Percentiles rank a stretch among this genome's conserved stretches.
phyloP scores from a whole-genome alignment of 2,888 invertebrate species.

The Drosophila planitibia region DNA sequence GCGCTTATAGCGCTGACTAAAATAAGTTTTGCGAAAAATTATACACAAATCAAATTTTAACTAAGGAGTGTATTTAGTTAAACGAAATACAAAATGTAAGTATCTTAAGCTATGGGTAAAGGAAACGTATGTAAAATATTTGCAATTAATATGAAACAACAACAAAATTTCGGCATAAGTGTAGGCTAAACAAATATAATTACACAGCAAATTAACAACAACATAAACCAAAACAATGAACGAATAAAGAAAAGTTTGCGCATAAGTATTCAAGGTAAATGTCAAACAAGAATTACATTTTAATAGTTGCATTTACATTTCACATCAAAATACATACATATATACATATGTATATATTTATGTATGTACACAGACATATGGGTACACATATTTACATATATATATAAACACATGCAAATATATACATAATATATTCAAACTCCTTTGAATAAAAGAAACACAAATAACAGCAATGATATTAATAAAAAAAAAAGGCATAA shows the following conservation, averaged over 20 bases:
- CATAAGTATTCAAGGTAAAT: slow-evolving; percentile 70
- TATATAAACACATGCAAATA: slow-evolving; percentile 36
- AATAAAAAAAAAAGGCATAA: slow-evolving; percentile 43
- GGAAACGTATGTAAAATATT: slow-evolving; percentile 73
- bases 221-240: slow-evolving; percentile 14
- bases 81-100: slow-evolving; percentile 57
- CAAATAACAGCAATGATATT: slow-evolving; percentile 47
- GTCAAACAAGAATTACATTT: slow-evolving; percentile 59
- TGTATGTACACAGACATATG: slow-evolving; percentile 33
- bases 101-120: slow-evolving; percentile 51
- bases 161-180: slow-evolving; percentile 50
- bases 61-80: slow-evolving; percentile 74
- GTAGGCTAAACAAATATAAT: slow-evolving; percentile 62
- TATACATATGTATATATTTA: slow-evolving; percentile 42
- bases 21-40: slow-evolving; percentile 47
- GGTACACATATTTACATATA: slow-evolving; percentile 39
- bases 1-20: slow-evolving; percentile 56
- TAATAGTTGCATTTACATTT: slow-evolving; percentile 74
- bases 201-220: slow-evolving; percentile 62
- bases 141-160: slow-evolving; percentile 60
- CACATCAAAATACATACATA: slow-evolving; percentile 57
- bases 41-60: slow-evolving; percentile 65
- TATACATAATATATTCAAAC: slow-evolving; percentile 60
- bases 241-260: slow-evolving; percentile 42
- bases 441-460: slow-evolving; percentile 59